Evolutionary conservation across 30 jellyfish, hydroid and myxozoan genomes (phyloP).

Genomic region (Catostylus mosaicus): DNA sequence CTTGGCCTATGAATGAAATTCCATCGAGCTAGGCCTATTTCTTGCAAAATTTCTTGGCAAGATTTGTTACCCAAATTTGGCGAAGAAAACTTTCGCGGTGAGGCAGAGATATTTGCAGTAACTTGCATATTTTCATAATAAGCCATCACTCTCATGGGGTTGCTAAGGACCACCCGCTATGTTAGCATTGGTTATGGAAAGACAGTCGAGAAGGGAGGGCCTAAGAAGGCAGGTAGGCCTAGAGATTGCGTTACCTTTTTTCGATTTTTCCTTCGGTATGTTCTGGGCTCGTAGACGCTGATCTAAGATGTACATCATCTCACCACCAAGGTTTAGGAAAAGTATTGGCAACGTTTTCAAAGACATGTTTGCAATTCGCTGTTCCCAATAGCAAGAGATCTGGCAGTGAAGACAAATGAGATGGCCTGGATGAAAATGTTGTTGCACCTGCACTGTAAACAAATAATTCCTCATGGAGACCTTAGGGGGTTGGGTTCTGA

Average conservation of each 20-base stretch:
- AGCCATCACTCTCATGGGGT: too few relatives aligned
- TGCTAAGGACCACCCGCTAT: too few relatives aligned
- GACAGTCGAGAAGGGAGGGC: too few relatives aligned
- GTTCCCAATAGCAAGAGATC: background rate
- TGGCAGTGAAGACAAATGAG: background rate
- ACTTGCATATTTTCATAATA: too few relatives aligned
- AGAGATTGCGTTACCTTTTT: conserved; percentile 68
- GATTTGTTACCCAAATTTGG: too few relatives aligned
- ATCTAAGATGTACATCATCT: conserved; percentile 94
- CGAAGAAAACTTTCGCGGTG: too few relatives aligned
- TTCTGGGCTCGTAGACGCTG: conserved; percentile 97
- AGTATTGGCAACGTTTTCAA: conserved; percentile 94
- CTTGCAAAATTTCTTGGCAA: too few relatives aligned
- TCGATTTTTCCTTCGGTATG: conserved; percentile 88
- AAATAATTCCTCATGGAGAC: background rate
- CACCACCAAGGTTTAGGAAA: conserved; percentile 99
- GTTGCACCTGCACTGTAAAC: conserved; percentile 53
- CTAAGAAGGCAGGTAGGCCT: too few relatives aligned
- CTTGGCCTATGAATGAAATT: too few relatives aligned
- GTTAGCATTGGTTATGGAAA: too few relatives aligned
- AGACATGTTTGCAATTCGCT: conserved; percentile 67
- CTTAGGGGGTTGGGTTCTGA: conserved; percentile 7
- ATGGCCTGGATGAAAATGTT: background rate
- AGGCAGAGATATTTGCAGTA: too few relatives aligned
- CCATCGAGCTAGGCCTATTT: too few relatives aligned